Conservation (phyloP, 2,888 invertebrate genomes). For the Galeopsomyia nigrocyanea region DNA sequence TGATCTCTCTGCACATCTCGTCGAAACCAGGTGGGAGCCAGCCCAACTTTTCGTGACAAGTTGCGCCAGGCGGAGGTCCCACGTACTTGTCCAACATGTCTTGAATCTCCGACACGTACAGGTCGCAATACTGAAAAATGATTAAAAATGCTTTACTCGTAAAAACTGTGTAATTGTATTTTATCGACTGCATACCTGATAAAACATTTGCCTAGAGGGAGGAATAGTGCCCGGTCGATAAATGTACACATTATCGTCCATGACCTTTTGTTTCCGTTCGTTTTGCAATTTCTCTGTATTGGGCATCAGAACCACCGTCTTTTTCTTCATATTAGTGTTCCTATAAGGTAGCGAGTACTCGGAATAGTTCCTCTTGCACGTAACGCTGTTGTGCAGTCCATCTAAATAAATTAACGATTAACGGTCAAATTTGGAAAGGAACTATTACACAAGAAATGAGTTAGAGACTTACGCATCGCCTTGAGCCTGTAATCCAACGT, state of each 20-base stretch:
- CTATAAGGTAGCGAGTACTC: slow-evolving; percentile 70
- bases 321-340: slow-evolving; percentile 67
- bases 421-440: slow-evolving; percentile 13
- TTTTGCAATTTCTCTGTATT: slow-evolving; percentile 58
- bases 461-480: slow-evolving; percentile 71
- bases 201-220: slow-evolving; percentile 88
- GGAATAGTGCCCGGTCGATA: slow-evolving; percentile 83
- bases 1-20: slow-evolving; percentile 80
- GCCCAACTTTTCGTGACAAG: slow-evolving; percentile 81
- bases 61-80: slow-evolving; percentile 71
- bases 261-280: slow-evolving; percentile 58
- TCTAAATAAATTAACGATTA: slow-evolving; percentile 57
- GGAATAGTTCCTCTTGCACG: slow-evolving; percentile 70
- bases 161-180: background rate
- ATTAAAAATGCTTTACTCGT: slow-evolving; percentile 2
- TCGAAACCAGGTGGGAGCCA: slow-evolving; percentile 83
- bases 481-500: slow-evolving; percentile 86
- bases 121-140: slow-evolving; percentile 79
- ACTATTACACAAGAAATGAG: too few species aligned
- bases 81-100: slow-evolving; percentile 79
- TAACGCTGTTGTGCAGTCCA: slow-evolving; percentile 70
- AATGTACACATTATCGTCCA: slow-evolving; percentile 72
- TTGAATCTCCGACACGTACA: slow-evolving; percentile 84
- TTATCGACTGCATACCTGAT: slow-evolving; percentile 75
- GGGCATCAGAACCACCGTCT: slow-evolving; percentile 59